Base-by-base conservation (phyloP, 2,797 vertebrate species). In the Poeciliopsis turneri region DNA sequence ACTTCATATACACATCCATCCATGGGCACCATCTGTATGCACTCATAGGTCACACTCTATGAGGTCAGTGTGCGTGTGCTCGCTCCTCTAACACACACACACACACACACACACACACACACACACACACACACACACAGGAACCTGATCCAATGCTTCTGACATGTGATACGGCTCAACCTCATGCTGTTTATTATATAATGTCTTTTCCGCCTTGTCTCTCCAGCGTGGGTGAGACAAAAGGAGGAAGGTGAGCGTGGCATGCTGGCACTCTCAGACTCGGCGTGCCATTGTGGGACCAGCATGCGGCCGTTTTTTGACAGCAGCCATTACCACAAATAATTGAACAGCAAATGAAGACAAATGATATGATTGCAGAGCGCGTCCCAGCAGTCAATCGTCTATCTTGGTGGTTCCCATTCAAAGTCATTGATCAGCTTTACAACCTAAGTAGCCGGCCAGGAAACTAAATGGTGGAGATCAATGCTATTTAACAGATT, bases 401-500 rank as follows among this genome's bases (percentile, higher is more conserved):
- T 81, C 92, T 91, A 93, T 93, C 94, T 93, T 91, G 91, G 93
- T 93, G 94, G 93, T 92, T 93, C 90, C 92, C 92, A 95, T 95
- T 95, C 95, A 95, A 88, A 85, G 88, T 82, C 93, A 95, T 95
- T 94, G 95, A 96, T 95, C 93, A 93, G 94, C 93, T 93, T 94
- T 92, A 92, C 93, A 93, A 92, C 92, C 94, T 93, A 94, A 95
- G 93, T 94, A 95, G 92, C 93, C 82, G 86, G 91, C 93, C 94
- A 94, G 93, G 93, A 93, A 94, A 94, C 94, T 95, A 95, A 96
- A 95, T 92, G 92, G 92, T 91, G 87, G 59, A 87, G 88, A 95
- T 96, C 95, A 87, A 96, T 96, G 94, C 94, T 94, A 87, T 95
- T 96, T 95, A 95, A 95, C 94, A 93, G 95, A 93, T 95, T 95